Percentiles rank a stretch among this genome's conserved stretches.
Evolutionary conservation across 2,888 invertebrate genomes (phyloP).

Genomic region (Rhagonycha fulva): DNA sequence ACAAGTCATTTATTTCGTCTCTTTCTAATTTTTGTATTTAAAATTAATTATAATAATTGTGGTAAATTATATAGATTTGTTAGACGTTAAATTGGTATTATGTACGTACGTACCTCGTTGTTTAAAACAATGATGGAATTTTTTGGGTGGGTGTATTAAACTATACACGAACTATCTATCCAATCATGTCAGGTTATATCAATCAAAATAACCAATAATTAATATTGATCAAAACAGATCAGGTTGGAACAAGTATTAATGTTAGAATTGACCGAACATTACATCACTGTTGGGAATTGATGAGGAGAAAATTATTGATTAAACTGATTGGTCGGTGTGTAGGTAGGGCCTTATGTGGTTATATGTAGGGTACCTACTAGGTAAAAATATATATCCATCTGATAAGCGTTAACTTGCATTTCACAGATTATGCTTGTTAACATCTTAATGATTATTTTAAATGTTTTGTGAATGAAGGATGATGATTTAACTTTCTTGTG

Average conservation of each 20-base stretch:
- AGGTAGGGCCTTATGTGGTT: constrained; percentile 33
- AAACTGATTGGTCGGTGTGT: constrained; percentile 35
- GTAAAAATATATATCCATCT: not conserved
- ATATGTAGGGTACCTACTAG: no score
- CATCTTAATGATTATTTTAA: constrained; percentile 1
- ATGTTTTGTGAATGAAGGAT: constrained; percentile 10
- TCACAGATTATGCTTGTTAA: not conserved
- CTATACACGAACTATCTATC: constrained; percentile 26
- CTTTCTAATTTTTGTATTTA: constrained; percentile 7
- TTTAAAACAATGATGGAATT: constrained; percentile 15
- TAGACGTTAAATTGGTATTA: not conserved
- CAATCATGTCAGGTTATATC: constrained; percentile 38
- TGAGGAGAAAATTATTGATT: constrained; percentile 46
- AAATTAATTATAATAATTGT: not conserved
- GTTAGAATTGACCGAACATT: constrained; percentile 44
- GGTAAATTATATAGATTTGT: not conserved
- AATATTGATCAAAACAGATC: constrained; percentile 48
- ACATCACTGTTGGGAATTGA: constrained; percentile 43
- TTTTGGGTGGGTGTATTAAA: constrained; percentile 19
- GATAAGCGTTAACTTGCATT: not conserved
- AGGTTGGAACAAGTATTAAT: constrained; percentile 47
- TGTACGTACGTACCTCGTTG: not conserved
- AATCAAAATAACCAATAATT: constrained; percentile 48
- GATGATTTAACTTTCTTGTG: not conserved
- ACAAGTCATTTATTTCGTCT: constrained; percentile 54